Evolutionary conservation across 2,797 vertebrate species (phyloP).

Genomic region (Anableps anableps): DNA sequence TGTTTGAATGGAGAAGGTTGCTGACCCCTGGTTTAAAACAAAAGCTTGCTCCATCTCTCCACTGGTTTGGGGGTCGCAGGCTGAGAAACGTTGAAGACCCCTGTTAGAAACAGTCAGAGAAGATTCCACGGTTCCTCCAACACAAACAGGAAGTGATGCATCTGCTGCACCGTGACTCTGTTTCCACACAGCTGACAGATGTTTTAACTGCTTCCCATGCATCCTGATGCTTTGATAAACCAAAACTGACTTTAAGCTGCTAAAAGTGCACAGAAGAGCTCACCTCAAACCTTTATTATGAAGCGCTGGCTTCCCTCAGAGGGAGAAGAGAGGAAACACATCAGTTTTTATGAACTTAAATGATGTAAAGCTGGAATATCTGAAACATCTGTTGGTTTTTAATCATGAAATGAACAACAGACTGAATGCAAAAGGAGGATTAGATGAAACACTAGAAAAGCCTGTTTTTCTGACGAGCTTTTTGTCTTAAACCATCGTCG

Average conservation of each 20-base stretch:
- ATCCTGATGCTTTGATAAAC: not conserved
- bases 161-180: not conserved
- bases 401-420: no score
- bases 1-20: no score
- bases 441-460: no score
- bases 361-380: not conserved
- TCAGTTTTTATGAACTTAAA: not conserved
- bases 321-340: not conserved
- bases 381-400: not conserved
- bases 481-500: no score
- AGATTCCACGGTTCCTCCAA: not conserved
- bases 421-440: no score
- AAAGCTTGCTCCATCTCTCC: not conserved
- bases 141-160: not conserved
- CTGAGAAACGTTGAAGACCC: not conserved
- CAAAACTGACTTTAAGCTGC: not conserved
- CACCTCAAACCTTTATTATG: not conserved
- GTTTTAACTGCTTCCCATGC: not conserved
- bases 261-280: not conserved
- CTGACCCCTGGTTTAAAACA: no score
- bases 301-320: not conserved
- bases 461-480: no score
- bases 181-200: slow-evolving; percentile 3
- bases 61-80: no score
- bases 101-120: not conserved